Evolutionary conservation across 1,140 invertebrate species (phyloP), one percentile per base, ranked within the genome.

Genomic region (Drosophila equinoxialis): DNA sequence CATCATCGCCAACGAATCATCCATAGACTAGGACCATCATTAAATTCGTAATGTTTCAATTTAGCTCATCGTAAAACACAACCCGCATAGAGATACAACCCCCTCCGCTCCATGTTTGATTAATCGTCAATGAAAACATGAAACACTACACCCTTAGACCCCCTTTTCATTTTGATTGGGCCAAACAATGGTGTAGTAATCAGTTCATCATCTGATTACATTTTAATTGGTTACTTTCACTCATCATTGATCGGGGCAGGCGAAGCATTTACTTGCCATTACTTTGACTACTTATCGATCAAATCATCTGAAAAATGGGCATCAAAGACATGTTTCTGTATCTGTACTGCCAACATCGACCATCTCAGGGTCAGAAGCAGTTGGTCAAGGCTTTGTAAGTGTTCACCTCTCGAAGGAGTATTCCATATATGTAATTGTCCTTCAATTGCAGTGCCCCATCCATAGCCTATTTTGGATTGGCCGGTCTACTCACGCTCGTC

Each of bases 361-460:
- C 81, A 0, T 26, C 63, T n/a, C 54, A 73, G 66, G 35, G 33
- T 13, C 68, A 72, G 35, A 51, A 10, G 41, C n/a, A 75, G 26
- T 66, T 69, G 37, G 39, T 37, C 20, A 7, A 35, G 0, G 65
- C 66, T 10, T 86, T 86, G 82, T 86, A 57, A 80, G 79, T 87
- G 48, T 17, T 0, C 20, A 8, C 17, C 11, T 14, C 10, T 37
- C 1, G 20, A 10, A 26, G 23, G 3, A 26, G 23, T 26, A 26
- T 26, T 26, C 3, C 3, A 26, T 26, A 26, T 23, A 23, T 30
- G 5, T 30, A 30, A 30, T 6, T 13, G 11, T 39, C 37, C 37
- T 39, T 39, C 11, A 1, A 39, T 39, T 39, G 11, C 64, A 87
- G 83, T 60, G 26, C 66, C 4, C 79, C 84, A 6, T 78, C 84